A percentile compares a stretch with the other conserved stretches of the same genome.
Conservation (phyloP, 2,113 vertebrate species). For the Eclectus roratus region DNA sequence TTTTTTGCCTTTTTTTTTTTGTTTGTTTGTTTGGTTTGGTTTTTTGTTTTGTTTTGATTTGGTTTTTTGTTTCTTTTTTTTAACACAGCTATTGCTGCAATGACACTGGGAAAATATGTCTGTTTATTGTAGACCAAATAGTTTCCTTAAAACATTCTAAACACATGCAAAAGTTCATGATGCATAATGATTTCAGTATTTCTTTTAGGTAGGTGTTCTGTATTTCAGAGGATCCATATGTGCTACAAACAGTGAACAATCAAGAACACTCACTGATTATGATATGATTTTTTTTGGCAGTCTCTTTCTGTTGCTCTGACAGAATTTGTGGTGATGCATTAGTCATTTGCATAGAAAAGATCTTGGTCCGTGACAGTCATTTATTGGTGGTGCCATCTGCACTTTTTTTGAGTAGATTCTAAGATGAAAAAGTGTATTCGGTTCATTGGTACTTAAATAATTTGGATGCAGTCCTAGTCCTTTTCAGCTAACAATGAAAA, state of each 20-base stretch:
- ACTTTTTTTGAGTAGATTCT: constrained; percentile 74
- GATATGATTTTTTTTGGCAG: constrained; percentile 77
- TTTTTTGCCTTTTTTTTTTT: background rate
- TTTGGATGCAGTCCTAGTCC: constrained; percentile 63
- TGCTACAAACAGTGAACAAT: constrained; percentile 79
- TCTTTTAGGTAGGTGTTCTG: constrained; percentile 75
- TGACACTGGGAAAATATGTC: constrained; percentile 72
- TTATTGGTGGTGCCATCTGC: constrained; percentile 80
- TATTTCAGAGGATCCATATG: constrained; percentile 74
- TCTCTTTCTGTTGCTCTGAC: constrained; percentile 72
- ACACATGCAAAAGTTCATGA: constrained; percentile 74
- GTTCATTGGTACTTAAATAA: constrained; percentile 67
- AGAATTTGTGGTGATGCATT: constrained; percentile 74
- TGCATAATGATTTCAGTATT: constrained; percentile 69
- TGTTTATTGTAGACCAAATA: constrained; percentile 76
- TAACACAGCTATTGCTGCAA: constrained; percentile 62
- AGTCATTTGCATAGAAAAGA: constrained; percentile 82
- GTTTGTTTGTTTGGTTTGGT: background rate
- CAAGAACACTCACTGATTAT: constrained; percentile 75
- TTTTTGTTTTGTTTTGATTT: background rate
- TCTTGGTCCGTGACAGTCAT: constrained; percentile 77
- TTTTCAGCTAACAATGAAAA: constrained; percentile 65
- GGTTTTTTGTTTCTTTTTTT: constrained; percentile 55
- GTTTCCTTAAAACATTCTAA: constrained; percentile 76
- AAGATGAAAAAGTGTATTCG: constrained; percentile 62